phyloP scores from a whole-genome alignment of 2,797 vertebrate genomes.

The Pantherophis alleghaniensis region DNA sequence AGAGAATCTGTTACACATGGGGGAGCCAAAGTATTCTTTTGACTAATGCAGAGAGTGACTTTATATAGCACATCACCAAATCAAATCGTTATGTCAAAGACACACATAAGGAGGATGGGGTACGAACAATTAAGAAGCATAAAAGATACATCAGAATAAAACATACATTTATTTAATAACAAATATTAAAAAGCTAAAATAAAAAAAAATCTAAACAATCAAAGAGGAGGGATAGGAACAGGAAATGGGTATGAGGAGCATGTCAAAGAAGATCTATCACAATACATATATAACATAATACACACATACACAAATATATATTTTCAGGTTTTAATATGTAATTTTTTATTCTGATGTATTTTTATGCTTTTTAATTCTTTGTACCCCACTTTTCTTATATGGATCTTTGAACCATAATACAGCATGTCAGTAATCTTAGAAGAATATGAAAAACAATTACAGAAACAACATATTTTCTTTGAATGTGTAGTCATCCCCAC shows the following conservation, averaged over 20 bases:
- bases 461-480: not conserved
- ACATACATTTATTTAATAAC: not conserved
- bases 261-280: too few species aligned
- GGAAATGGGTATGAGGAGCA: not conserved
- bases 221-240: not conserved
- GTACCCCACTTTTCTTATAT: not conserved
- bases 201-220: not conserved
- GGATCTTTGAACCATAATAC: not conserved
- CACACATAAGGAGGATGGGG: not conserved
- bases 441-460: not conserved
- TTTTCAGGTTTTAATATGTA: not conserved
- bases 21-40: conserved; percentile 62
- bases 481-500: not conserved
- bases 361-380: not conserved
- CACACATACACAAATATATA: not conserved
- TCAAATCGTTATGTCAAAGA: not conserved
- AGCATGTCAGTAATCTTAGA: not conserved
- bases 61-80: not conserved
- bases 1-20: conserved; percentile 45
- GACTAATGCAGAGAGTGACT: not conserved
- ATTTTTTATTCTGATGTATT: not conserved
- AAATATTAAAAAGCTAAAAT: not conserved
- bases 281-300: not conserved
- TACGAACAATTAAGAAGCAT: not conserved
- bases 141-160: not conserved